A percentile compares a stretch with the other conserved stretches of the same genome.
Conservation (phyloP, 64 coral and sea anemone species). For the Anthopleura sola region DNA sequence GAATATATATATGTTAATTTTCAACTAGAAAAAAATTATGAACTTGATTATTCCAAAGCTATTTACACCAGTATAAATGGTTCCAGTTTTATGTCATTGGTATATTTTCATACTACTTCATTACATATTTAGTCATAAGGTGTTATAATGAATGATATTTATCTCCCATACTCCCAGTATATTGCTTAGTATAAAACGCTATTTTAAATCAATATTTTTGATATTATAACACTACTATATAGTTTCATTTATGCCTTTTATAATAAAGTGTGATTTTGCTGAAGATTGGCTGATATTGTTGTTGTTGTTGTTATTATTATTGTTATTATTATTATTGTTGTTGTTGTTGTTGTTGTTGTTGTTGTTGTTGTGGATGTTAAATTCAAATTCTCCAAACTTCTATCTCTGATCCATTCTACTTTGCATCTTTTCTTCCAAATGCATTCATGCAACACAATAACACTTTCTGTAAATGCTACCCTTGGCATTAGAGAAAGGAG, state of each 20-base stretch:
- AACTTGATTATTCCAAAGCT: neutral
- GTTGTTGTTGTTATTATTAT: neutral
- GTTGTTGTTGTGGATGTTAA: too few relatives aligned
- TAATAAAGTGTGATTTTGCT: constrained; percentile 12
- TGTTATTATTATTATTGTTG: too few relatives aligned
- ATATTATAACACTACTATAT: neutral
- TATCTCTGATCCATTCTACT: too few relatives aligned
- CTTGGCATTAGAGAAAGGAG: too few relatives aligned
- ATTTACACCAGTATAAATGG: neutral
- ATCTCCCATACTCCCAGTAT: neutral
- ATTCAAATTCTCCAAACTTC: too few relatives aligned
- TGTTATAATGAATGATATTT: neutral
- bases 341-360: neutral
- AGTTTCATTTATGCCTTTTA: neutral
- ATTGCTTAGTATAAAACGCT: neutral
- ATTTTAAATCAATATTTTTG: neutral
- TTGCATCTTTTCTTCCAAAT: too few relatives aligned
- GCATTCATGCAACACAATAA: too few relatives aligned
- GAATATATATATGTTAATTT: neutral
- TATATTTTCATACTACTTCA: neutral
- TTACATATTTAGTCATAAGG: neutral
- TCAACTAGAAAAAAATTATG: neutral
- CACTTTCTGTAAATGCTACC: too few relatives aligned
- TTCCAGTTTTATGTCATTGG: neutral
- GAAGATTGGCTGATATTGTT: neutral